Percentiles rank a stretch among this genome's conserved stretches.
Conservation (phyloP, 2,113 vertebrate species). For the Channa maculata region DNA sequence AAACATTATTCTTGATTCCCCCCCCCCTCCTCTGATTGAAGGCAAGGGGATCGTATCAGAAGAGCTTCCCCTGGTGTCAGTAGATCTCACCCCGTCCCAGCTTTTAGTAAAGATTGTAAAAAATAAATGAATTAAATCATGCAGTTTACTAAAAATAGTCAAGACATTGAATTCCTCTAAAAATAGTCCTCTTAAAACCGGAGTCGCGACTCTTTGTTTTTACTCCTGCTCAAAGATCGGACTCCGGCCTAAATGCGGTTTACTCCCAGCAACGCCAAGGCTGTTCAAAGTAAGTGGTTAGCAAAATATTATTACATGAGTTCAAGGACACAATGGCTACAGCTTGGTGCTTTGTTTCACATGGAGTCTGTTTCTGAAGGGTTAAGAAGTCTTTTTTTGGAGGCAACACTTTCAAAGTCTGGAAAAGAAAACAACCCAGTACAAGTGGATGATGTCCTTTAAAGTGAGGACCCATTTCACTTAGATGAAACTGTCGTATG, state of each 20-base stretch:
- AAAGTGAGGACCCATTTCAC: slow-evolving; percentile 60
- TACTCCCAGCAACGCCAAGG: slow-evolving; percentile 67
- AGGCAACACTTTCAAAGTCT: slow-evolving; percentile 42
- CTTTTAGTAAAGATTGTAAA: slow-evolving; percentile 80
- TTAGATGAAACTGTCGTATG: slow-evolving; percentile 49
- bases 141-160: slow-evolving; percentile 84
- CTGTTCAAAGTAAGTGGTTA: slow-evolving; percentile 70
- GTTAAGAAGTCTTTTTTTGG: slow-evolving; percentile 31
- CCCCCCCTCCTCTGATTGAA: slow-evolving; percentile 75
- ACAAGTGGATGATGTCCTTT: slow-evolving; percentile 42
- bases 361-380: slow-evolving; percentile 48
- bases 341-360: slow-evolving; percentile 72
- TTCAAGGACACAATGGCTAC: slow-evolving; percentile 83
- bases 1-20: slow-evolving; percentile 25
- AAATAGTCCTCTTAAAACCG: slow-evolving; percentile 78
- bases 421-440: slow-evolving; percentile 21
- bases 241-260: slow-evolving; percentile 50
- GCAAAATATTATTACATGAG: slow-evolving; percentile 74
- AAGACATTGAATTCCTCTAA: slow-evolving; percentile 76
- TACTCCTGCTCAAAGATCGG: slow-evolving; percentile 53
- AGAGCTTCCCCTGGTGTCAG: slow-evolving; percentile 75
- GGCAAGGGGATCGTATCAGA: slow-evolving; percentile 77
- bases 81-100: slow-evolving; percentile 61
- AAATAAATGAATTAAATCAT: slow-evolving; percentile 75
- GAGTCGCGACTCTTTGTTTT: slow-evolving; percentile 46